These are phyloP conservation scores for Leptopilina clavipes DNA, from an alignment of 1,140 invertebrate species.

Conservation along the genomic window DNA sequence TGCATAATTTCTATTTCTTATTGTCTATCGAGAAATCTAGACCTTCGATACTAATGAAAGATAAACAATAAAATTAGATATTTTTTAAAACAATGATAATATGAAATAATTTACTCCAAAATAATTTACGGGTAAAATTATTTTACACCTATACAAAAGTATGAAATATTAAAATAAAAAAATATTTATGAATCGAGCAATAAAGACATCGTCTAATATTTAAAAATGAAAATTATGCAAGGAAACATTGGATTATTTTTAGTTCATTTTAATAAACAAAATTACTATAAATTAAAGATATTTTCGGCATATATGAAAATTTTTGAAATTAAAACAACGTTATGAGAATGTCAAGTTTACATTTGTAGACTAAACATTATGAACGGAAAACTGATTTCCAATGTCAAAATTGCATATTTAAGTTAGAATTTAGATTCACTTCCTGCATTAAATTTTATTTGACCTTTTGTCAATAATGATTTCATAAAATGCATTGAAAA, in stretches of 20 bases:
- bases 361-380: not conserved
- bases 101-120: too few species aligned
- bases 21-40: slow-evolving; percentile 9
- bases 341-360: not conserved
- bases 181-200: not conserved
- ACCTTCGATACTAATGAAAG: slow-evolving; percentile 4
- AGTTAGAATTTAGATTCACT: slow-evolving; percentile 9
- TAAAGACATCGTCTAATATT: not conserved
- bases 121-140: too few species aligned
- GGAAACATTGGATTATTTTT: too few species aligned
- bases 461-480: not conserved
- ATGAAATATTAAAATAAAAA: too few species aligned
- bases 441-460: not conserved
- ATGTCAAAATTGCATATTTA: slow-evolving; percentile 17
- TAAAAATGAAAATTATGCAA: too few species aligned
- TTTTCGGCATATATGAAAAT: not conserved
- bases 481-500: not conserved
- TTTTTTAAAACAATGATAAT: too few species aligned
- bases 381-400: slow-evolving; percentile 18
- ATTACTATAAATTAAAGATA: not conserved
- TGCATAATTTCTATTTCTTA: slow-evolving; percentile 9
- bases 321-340: not conserved
- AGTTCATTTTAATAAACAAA: not conserved
- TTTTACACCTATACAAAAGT: too few species aligned
- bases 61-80: too few species aligned